These are phyloP conservation scores for Grus americana DNA, from an alignment of 2,113 vertebrate genomes.

Conservation along the genomic window DNA sequence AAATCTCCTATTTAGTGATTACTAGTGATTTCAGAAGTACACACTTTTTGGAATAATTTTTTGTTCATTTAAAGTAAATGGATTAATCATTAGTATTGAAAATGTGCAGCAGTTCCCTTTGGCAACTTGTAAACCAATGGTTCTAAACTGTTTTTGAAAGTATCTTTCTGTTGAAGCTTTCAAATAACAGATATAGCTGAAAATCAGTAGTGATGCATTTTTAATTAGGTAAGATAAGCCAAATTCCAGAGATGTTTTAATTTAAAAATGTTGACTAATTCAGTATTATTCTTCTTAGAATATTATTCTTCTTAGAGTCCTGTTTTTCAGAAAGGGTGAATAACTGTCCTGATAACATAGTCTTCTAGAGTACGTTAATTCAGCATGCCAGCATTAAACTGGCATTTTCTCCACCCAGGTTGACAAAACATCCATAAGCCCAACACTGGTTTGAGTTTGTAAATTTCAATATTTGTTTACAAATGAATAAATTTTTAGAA, in stretches of 20 bases:
- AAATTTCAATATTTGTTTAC: background rate
- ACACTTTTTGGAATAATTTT: background rate
- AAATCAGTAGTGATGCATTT: background rate
- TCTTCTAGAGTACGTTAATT: background rate
- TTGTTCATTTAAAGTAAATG: background rate
- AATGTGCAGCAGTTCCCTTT: background rate
- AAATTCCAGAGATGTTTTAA: background rate
- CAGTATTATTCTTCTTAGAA: background rate
- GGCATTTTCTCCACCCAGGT: background rate
- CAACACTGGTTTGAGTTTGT: background rate
- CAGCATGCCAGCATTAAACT: background rate
- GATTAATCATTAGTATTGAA: background rate
- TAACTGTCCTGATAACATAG: background rate
- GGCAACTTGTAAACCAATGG: background rate
- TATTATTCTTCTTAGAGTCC: background rate
- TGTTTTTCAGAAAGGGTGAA: background rate
- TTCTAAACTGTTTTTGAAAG: background rate
- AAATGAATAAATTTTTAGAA: background rate
- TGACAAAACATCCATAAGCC: background rate
- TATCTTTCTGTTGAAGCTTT: background rate
- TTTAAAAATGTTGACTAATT: background rate
- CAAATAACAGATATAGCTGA: background rate
- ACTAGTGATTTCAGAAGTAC: conserved; percentile 2
- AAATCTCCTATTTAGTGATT: background rate
- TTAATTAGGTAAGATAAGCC: background rate